Evolutionary conservation across 2,113 vertebrate species (phyloP).

Genomic region (Lophius piscatorius): DNA sequence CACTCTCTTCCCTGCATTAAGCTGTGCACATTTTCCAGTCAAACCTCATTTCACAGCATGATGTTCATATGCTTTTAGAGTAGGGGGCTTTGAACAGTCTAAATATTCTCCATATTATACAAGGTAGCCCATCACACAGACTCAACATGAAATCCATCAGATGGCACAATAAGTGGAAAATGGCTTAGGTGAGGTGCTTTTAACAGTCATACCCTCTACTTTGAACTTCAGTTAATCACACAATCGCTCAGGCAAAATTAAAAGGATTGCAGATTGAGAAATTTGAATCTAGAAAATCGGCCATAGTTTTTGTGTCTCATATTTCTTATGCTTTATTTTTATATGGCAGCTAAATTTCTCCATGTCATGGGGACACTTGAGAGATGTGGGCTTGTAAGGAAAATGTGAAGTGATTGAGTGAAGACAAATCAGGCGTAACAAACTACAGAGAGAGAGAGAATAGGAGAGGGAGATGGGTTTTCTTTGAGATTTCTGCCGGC

Average conservation of each 20-base stretch:
- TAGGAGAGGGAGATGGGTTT: conserved; percentile 13
- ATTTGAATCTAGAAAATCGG: conserved; percentile 18
- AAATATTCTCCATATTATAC: conserved; percentile 36
- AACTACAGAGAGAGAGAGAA: no score
- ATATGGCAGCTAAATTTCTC: conserved; percentile 1
- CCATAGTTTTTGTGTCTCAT: conserved; percentile 15
- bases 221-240: no score
- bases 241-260: no score
- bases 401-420: conserved; percentile 11
- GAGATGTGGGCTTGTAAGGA: conserved; percentile 6
- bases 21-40: conserved; percentile 44
- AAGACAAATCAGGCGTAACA: conserved; percentile 31
- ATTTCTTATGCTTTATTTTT: background rate
- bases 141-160: conserved; percentile 55
- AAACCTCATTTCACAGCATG: conserved; percentile 50
- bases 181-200: conserved; percentile 37
- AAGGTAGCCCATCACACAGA: conserved; percentile 22
- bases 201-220: conserved; percentile 39
- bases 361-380: conserved; percentile 5
- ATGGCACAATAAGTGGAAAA: conserved; percentile 51
- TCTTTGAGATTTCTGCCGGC: conserved; percentile 13
- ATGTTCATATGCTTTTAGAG: conserved; percentile 11
- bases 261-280: conserved; percentile 17
- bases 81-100: conserved; percentile 40
- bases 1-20: conserved; percentile 22